Conservation (phyloP, 2,888 invertebrate genomes). For the Agrotis ipsilon region DNA sequence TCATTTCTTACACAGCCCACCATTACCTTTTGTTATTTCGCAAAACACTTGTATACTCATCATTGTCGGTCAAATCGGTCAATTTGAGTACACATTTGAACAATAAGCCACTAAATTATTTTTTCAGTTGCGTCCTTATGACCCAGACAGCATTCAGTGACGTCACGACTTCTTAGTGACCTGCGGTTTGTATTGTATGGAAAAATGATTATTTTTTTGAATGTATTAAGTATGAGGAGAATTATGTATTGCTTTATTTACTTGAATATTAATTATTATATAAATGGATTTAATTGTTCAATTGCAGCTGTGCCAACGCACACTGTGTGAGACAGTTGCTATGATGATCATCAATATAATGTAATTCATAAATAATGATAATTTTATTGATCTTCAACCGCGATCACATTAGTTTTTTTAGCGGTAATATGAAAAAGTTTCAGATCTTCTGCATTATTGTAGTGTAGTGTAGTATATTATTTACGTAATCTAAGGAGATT, state of each 20-base stretch:
- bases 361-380: too few species aligned
- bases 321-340: background rate
- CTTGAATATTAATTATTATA: background rate
- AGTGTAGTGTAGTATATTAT: too few species aligned
- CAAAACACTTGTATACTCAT: conserved; percentile 79
- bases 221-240: background rate
- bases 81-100: conserved; percentile 68
- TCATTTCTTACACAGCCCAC: conserved; percentile 70
- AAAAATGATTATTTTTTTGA: conserved; percentile 1
- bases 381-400: too few species aligned
- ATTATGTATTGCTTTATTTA: background rate
- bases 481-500: too few species aligned
- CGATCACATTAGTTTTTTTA: too few species aligned
- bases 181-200: conserved; percentile 42
- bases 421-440: too few species aligned
- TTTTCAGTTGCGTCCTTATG: conserved; percentile 79
- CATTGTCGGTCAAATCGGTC: conserved; percentile 83
- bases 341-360: background rate
- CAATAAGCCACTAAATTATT: conserved; percentile 73
- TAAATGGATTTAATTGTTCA: background rate
- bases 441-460: too few species aligned
- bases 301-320: too few species aligned
- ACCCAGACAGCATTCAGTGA: conserved; percentile 80
- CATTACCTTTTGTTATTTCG: conserved; percentile 62
- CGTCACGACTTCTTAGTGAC: conserved; percentile 67